Conservation (phyloP, 2,888 invertebrate genomes). For the Lottia scabra region DNA sequence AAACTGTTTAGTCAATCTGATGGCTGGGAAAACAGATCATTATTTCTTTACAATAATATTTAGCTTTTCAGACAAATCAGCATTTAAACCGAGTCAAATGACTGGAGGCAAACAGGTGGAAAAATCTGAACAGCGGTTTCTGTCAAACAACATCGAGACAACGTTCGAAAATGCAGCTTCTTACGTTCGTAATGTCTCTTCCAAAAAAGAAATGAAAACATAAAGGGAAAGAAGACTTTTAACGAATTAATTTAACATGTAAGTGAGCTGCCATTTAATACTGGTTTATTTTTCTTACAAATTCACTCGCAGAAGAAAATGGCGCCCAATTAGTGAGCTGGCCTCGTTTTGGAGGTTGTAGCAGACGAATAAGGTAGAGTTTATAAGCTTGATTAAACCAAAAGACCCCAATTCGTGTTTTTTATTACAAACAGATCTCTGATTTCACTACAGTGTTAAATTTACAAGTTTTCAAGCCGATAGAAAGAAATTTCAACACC, state of each 20-base stretch:
- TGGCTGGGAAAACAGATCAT: not conserved
- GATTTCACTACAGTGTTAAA: no score
- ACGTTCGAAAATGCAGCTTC: no score
- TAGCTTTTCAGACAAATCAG: not conserved
- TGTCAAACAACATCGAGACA: no score
- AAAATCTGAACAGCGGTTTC: no score
- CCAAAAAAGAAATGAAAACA: not conserved
- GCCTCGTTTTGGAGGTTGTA: no score
- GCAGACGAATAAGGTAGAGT: not conserved
- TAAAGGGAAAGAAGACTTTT: not conserved
- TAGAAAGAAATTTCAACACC: no score
- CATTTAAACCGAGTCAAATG: not conserved
- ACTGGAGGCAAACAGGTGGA: no score
- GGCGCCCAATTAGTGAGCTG: constrained; percentile 1
- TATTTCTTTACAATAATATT: not conserved
- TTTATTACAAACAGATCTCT: not conserved
- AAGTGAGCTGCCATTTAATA: not conserved
- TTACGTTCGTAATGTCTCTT: not conserved
- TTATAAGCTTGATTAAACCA: constrained; percentile 4
- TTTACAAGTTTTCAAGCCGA: no score
- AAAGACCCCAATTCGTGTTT: not conserved
- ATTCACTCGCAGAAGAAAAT: not conserved
- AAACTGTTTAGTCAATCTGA: no score
- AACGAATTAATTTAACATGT: not conserved
- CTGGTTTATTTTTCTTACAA: not conserved